phyloP scores from a whole-genome alignment of 37 sponge, comb jelly and placozoan species.

The Ianthella basta region DNA sequence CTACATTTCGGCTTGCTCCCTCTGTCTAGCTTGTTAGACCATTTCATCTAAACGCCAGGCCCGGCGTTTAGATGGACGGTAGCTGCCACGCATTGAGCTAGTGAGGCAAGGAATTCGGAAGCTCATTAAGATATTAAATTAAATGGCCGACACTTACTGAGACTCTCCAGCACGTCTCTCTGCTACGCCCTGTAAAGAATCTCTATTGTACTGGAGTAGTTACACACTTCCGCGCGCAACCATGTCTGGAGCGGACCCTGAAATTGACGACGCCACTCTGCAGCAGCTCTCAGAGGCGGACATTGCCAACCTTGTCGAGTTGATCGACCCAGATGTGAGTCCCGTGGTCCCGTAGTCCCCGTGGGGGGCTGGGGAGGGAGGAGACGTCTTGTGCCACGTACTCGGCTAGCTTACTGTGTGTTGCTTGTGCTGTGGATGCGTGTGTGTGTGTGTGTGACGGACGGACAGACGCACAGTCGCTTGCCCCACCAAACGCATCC shows the following conservation, averaged over 20 bases:
- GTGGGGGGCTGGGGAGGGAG: too few species aligned
- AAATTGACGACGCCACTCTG: constrained; percentile 60
- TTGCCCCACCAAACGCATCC: neutral
- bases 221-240: neutral
- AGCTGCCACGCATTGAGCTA: too few species aligned
- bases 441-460: neutral
- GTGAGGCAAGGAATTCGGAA: neutral
- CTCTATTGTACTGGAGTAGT: neutral
- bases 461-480: neutral
- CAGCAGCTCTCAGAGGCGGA: constrained; percentile 62
- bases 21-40: too few species aligned
- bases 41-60: too few species aligned
- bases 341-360: too few species aligned
- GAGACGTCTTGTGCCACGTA: too few species aligned
- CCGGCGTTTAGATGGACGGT: too few species aligned
- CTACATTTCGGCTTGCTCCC: too few species aligned
- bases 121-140: neutral
- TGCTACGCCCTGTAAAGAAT: neutral
- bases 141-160: too few species aligned
- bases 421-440: neutral
- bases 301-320: constrained; percentile 61
- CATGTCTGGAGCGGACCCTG: neutral
- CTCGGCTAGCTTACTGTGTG: too few species aligned
- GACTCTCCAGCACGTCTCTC: neutral
- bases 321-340: constrained; percentile 82